These are phyloP conservation scores for Andrena hattorfiana DNA, from an alignment of 2,888 invertebrate species.

Conservation along the genomic window DNA sequence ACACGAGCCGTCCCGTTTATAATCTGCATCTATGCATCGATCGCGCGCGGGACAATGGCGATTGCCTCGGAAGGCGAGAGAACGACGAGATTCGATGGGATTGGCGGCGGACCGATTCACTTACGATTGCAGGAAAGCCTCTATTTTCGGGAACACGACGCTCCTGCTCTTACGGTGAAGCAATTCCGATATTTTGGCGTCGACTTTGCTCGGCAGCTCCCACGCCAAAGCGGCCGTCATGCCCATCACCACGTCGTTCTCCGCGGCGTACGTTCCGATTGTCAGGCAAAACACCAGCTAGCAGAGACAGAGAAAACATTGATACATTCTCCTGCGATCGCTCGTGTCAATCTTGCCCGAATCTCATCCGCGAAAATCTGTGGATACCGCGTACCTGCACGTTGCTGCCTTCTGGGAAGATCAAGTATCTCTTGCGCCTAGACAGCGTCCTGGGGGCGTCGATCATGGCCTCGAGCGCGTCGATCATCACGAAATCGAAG, in stretches of 20 bases:
- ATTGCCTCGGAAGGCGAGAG: background rate
- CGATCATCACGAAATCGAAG: slow-evolving; percentile 52
- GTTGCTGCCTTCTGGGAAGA: slow-evolving; percentile 88
- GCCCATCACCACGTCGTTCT: slow-evolving; percentile 89
- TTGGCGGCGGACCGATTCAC: slow-evolving; percentile 71
- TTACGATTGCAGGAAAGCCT: slow-evolving; percentile 88
- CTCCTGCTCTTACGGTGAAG: slow-evolving; percentile 88
- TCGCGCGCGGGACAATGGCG: background rate
- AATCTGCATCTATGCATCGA: background rate
- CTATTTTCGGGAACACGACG: slow-evolving; percentile 88
- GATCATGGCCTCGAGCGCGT: slow-evolving; percentile 22
- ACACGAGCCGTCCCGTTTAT: background rate
- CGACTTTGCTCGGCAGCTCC: slow-evolving; percentile 88
- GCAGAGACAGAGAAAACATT: slow-evolving; percentile 35
- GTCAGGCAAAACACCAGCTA: slow-evolving; percentile 88
- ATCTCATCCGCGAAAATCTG: background rate
- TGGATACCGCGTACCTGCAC: slow-evolving; percentile 84
- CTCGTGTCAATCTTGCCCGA: background rate
- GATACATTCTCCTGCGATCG: background rate
- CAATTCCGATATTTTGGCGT: slow-evolving; percentile 76
- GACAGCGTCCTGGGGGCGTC: slow-evolving; percentile 81
- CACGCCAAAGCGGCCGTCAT: slow-evolving; percentile 92
- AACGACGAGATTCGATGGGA: background rate
- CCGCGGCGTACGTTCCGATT: slow-evolving; percentile 86
- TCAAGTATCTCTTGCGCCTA: slow-evolving; percentile 86